These are phyloP conservation scores for Probosciger aterrimus DNA, from an alignment of 2,113 vertebrate species.

Conservation along the genomic window DNA sequence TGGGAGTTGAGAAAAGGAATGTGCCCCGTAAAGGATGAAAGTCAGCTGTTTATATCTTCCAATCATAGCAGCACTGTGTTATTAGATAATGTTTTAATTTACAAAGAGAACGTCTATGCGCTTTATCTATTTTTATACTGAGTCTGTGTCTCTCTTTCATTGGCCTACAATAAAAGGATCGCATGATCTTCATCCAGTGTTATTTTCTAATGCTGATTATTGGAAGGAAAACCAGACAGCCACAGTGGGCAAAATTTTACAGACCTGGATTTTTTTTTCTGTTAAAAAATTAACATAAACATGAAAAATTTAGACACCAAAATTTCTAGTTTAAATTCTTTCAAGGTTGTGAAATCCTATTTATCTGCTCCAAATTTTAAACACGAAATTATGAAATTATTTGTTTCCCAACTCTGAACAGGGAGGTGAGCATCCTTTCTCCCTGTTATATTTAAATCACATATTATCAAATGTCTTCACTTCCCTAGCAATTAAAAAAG, in stretches of 20 bases:
- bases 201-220: background rate
- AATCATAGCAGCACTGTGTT: background rate
- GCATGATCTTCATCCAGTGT: background rate
- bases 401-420: background rate
- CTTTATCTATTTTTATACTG: background rate
- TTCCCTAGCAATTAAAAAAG: background rate
- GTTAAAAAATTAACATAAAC: background rate
- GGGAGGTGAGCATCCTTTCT: background rate
- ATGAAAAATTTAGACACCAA: background rate
- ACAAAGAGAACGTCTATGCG: background rate
- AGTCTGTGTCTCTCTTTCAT: background rate
- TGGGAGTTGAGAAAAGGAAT: background rate
- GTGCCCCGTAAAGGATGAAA: background rate
- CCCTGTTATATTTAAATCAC: background rate
- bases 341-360: background rate
- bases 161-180: background rate
- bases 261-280: background rate
- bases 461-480: background rate
- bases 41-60: conserved; percentile 6
- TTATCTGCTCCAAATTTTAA: background rate
- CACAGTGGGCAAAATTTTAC: background rate
- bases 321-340: background rate
- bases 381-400: background rate
- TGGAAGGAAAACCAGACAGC: background rate
- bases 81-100: conserved; percentile 3